phyloP scores from a whole-genome alignment of 2,113 vertebrate genomes.

The Saguinus imperator region DNA sequence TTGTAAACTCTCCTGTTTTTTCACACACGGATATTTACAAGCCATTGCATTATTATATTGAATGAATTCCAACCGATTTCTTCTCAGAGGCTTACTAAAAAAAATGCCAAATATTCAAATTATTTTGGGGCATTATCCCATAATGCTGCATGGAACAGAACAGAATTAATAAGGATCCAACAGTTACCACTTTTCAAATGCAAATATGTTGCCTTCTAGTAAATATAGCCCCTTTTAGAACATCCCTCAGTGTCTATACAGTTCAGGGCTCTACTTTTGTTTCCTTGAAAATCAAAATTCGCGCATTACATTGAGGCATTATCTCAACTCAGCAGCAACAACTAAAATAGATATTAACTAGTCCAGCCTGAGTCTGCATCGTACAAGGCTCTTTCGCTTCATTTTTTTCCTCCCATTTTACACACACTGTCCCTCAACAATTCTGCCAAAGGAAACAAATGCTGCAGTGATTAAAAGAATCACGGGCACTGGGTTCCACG shows the following conservation, averaged over 20 bases:
- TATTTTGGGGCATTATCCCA: conserved; percentile 81
- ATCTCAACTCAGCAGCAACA: conserved; percentile 24
- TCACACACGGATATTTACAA: conserved; percentile 85
- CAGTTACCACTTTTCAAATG: conserved; percentile 81
- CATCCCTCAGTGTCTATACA: conserved; percentile 15
- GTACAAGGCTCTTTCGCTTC: not conserved
- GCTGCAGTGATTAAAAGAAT: not conserved
- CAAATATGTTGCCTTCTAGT: conserved; percentile 71
- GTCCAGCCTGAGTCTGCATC: not conserved
- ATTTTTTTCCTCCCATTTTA: not conserved
- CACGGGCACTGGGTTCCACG: not conserved
- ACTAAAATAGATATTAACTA: conserved; percentile 21
- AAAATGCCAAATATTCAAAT: conserved; percentile 83
- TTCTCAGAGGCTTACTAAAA: conserved; percentile 81
- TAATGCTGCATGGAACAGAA: conserved; percentile 65
- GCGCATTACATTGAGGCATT: conserved; percentile 49
- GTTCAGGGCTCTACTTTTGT: conserved; percentile 58
- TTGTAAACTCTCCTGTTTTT: conserved; percentile 73
- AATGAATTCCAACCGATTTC: conserved; percentile 82
- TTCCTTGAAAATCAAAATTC: conserved; percentile 63
- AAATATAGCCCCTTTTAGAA: conserved; percentile 67
- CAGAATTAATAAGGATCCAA: conserved; percentile 78
- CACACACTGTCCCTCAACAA: not conserved
- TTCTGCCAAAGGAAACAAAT: not conserved
- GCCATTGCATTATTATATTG: conserved; percentile 83